A percentile compares a stretch with the other conserved stretches of the same genome.
Evolutionary conservation across 2,113 vertebrate genomes (phyloP).

Genomic region (Gopherus evgoodei): DNA sequence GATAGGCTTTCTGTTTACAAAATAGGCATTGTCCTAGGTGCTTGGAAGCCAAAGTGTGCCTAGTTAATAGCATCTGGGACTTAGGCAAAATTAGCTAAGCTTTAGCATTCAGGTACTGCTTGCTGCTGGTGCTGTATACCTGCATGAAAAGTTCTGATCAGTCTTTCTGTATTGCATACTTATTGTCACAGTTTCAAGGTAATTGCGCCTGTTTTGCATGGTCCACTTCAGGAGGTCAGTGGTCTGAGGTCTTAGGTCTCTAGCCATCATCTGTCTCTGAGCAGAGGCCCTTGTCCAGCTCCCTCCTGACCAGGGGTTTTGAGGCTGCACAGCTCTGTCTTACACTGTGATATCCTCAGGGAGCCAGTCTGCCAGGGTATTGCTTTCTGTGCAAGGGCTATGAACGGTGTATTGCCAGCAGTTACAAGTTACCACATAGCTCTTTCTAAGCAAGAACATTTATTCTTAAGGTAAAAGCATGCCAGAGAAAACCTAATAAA

Average conservation of each 20-base stretch:
- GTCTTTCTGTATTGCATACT: neutral
- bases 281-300: neutral
- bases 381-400: neutral
- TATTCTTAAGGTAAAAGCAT: neutral
- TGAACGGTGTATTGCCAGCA: neutral
- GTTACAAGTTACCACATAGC: neutral
- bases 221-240: neutral
- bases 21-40: neutral
- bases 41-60: neutral
- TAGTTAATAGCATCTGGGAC: neutral
- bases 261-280: neutral
- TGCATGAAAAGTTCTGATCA: rapidly evolving
- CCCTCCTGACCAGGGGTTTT: neutral
- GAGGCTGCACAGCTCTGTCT: neutral
- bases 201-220: neutral
- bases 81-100: neutral
- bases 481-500: neutral
- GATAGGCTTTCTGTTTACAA: neutral
- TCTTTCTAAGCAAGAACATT: neutral
- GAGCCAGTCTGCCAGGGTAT: neutral
- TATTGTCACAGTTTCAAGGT: neutral
- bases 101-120: neutral
- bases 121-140: neutral
- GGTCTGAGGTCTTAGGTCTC: neutral
- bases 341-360: neutral